A percentile compares a stretch with the other conserved stretches of the same genome.
These are phyloP conservation scores for Podocnemis expansa DNA, from an alignment of 2,113 vertebrate species.

Conservation along the genomic window DNA sequence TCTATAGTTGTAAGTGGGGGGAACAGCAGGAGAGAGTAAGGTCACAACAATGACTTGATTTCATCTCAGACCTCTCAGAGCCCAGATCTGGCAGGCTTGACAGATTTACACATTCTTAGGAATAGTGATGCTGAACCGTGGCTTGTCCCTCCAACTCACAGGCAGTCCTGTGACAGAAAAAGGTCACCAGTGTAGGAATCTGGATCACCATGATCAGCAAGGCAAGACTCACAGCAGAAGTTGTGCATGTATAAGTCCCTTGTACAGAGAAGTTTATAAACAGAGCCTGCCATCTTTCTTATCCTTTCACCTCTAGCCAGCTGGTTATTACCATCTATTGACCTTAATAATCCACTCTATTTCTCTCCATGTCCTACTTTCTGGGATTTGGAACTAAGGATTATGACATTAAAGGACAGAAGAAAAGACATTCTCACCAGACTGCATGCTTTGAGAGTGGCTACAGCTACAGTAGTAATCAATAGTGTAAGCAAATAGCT, in stretches of 20 bases:
- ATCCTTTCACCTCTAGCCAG: neutral
- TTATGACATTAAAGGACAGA: too few relatives aligned
- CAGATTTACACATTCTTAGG: neutral
- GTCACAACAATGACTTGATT: neutral
- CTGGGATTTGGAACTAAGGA: neutral
- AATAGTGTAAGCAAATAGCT: neutral
- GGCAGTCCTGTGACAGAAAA: neutral
- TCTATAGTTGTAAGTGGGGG: neutral
- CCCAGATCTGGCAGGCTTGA: neutral
- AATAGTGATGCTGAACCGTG: neutral
- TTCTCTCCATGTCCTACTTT: neutral
- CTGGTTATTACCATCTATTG: neutral
- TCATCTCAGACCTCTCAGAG: neutral
- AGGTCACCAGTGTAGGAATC: neutral
- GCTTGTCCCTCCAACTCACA: neutral
- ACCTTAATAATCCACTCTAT: neutral
- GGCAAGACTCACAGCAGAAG: neutral
- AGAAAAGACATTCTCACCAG: neutral
- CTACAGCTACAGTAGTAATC: neutral
- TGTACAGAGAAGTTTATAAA: fast-evolving
- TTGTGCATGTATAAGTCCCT: fast-evolving
- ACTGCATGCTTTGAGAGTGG: neutral
- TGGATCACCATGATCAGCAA: fast-evolving
- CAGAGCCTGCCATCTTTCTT: fast-evolving
- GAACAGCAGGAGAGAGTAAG: neutral